Evolutionary conservation across 2,113 vertebrate species (phyloP), one percentile per base, ranked within the genome.

Genomic region (Coregonus clupeaformis): DNA sequence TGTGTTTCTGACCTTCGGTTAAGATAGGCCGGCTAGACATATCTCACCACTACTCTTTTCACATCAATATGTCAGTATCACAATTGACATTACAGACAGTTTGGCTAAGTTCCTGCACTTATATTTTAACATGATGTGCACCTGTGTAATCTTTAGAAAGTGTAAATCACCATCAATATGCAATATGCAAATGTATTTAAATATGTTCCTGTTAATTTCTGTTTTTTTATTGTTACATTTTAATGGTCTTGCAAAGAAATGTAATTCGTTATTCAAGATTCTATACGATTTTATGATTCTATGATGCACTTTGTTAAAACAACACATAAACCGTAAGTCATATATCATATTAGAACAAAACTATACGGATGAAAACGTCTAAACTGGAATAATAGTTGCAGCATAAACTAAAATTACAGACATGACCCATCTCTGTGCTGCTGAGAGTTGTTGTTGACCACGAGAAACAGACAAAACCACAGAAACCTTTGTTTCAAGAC

Each of bases 401-500:
- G 82, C 82, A 81, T 88, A 78, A 88, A 90, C 83, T 89, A 85
- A 86, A 91, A 90, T 90, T 88, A 90, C 85, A 91, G 87, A 86
- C 88, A 84, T 88, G 86, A 90, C 85, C 87, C 86, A 78, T 87
- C 79, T 75, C 78, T 83, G 82, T 74, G 69, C 77, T 82, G 83
- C 80, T 83, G 84, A 32, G 77, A 80, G 77, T 82, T 84, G 81
- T 83, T 89, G 85, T 88, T 87, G 86, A 85, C 89, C 83, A 86
- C 84, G 80, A 90, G 85, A 83, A 91, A 82, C 87, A 90, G 90
- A 88, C 84, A 82, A 82, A 86, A 89, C 91, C 90, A 80, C 91
- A 86, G 82, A 90, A 89, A 86, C 86, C 89, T 92, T 93, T 91
- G 91, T 92, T 92, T 89, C 79, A 81, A 89, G 87, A 90, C 89